Base-by-base conservation (phyloP, 2,113 vertebrate species). In the Tylochromis polylepis region DNA sequence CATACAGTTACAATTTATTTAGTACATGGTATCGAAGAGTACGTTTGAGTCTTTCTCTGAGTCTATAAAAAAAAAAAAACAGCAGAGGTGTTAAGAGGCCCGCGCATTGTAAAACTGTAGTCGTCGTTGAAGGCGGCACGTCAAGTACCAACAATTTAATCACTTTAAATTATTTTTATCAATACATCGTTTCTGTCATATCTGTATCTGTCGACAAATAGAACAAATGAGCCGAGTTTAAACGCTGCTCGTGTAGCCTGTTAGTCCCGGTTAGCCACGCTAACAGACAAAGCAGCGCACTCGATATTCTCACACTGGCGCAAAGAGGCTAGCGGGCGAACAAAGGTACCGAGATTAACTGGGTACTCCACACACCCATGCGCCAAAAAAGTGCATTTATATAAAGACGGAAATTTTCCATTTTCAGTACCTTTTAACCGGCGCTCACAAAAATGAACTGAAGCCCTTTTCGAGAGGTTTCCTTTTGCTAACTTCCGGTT, bases 1-100 rank as follows among this genome's bases (percentile, higher is more conserved):
- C 1, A 51, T 0, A 15, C 1, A 1, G 36, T 56, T 38, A 57
- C 0, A 27, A 0, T 41, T 8, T 5, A 57, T 11, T 43, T 6
- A 34, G 24, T 29, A 0, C 14, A 51, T 29, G 20, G 16, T 77
- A 34, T 8, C 34, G 2, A 53, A 8, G 46, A 12, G 46, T 31
- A 51, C 0, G 72, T 31, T 31, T 29, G 46, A 53, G 6, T 6
- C 46, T 31, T 20, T 0, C 18, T n/a, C 24, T 8, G 11, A 8
- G 16, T 2, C 16, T 51, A 31, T 77, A 20, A 20, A n/a, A n/a
- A n/a, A n/a, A n/a, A n/a, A n/a, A n/a, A 51, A 77, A 53, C 10
- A 29, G 67, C 24, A 49, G 15, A 8, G 38, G 20, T 51, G 16
- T 31, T n/a, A 31, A 8, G 6, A 49, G 72, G 72, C 27, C 46